phyloP scores from a whole-genome alignment of 2,888 invertebrate species.

The Rotaria sp. region DNA sequence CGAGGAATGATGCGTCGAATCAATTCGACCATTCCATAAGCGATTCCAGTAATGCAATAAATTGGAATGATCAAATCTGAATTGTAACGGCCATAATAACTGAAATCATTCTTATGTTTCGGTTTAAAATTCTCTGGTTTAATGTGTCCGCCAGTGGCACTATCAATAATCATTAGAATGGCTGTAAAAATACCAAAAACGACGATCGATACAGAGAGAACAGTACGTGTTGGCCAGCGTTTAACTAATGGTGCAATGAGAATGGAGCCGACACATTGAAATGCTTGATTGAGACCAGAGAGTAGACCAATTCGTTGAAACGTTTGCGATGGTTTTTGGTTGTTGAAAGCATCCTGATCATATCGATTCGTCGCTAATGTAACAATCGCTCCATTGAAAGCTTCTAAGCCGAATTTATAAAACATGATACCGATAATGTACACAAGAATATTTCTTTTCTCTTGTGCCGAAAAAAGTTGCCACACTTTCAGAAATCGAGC shows the following conservation, averaged over 20 bases:
- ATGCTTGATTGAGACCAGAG: constrained; percentile 13
- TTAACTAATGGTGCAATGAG: neutral
- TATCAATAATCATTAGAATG: neutral
- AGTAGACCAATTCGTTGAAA: constrained; percentile 2
- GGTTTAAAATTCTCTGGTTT: neutral
- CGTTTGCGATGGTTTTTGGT: neutral
- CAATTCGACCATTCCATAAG: constrained; percentile 12
- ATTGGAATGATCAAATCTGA: neutral
- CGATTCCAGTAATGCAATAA: neutral
- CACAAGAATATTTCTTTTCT: neutral
- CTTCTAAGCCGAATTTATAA: constrained; percentile 15
- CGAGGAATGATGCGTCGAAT: constrained; percentile 22
- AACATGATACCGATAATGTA: neutral
- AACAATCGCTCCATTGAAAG: neutral
- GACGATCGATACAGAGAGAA: neutral
- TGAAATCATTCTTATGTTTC: neutral
- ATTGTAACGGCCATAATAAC: neutral
- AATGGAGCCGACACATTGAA: neutral
- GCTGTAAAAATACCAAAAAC: neutral
- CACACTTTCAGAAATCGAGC: no score
- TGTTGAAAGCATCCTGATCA: neutral
- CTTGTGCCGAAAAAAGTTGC: no score
- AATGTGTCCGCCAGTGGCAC: no score
- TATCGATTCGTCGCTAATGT: constrained; percentile 7
- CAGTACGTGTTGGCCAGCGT: constrained; percentile 14